A percentile compares a stretch with the other conserved stretches of the same genome.
Conservation (phyloP, 2,113 vertebrate species). For the Gobiocypris rarus region DNA sequence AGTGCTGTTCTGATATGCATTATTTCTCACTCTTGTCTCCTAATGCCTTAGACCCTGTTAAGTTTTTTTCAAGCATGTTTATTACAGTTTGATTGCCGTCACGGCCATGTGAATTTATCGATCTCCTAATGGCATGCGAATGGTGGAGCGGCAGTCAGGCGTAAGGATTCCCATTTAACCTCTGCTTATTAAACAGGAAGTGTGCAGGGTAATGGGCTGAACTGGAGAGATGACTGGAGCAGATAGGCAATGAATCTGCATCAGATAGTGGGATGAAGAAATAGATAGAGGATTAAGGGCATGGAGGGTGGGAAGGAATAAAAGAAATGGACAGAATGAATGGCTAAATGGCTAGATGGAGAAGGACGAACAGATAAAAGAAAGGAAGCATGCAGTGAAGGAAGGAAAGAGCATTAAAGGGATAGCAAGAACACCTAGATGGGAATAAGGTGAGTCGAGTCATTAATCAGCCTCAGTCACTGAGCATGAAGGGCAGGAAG, state of each 20-base stretch:
- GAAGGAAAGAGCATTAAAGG: slow-evolving; percentile 28
- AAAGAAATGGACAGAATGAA: not conserved
- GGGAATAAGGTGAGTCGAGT: slow-evolving; percentile 25
- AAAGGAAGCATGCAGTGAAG: slow-evolving; percentile 12
- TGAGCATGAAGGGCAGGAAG: slow-evolving; percentile 39
- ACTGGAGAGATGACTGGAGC: slow-evolving; percentile 61
- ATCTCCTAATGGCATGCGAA: slow-evolving; percentile 48
- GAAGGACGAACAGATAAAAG: slow-evolving; percentile 10
- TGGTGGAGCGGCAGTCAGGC: slow-evolving; percentile 57
- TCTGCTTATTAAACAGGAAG: slow-evolving; percentile 62
- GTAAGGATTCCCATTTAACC: slow-evolving; percentile 66
- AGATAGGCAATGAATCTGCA: slow-evolving; percentile 69
- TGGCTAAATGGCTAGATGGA: not conserved
- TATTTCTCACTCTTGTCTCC: not conserved
- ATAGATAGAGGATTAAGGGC: slow-evolving; percentile 17
- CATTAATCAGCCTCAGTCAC: slow-evolving; percentile 41
- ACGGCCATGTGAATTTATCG: slow-evolving; percentile 61
- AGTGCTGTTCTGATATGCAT: not conserved
- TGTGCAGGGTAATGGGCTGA: slow-evolving; percentile 64
- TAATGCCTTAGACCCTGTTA: not conserved
- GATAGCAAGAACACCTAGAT: slow-evolving; percentile 8
- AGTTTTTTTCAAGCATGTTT: slow-evolving; percentile 27
- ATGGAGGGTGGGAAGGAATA: not conserved
- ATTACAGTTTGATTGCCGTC: slow-evolving; percentile 26
- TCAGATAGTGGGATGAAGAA: slow-evolving; percentile 30